Evolutionary conservation across 1,140 invertebrate species (phyloP).

Genomic region (Magallana gigas): DNA sequence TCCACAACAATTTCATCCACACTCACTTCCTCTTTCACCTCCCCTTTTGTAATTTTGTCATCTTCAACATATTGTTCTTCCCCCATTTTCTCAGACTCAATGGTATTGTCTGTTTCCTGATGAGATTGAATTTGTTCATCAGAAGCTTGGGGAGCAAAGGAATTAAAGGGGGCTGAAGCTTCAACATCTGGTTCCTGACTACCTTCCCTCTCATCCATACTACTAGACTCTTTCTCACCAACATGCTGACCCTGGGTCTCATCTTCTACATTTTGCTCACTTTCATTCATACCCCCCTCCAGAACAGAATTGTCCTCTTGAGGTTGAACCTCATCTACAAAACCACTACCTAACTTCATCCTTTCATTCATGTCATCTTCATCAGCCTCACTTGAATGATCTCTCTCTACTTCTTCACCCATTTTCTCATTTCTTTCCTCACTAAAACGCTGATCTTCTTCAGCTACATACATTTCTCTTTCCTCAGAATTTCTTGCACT

Average conservation of each 20-base stretch:
- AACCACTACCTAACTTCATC: neutral
- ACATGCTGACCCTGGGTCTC: neutral
- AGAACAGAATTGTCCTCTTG: conserved; percentile 4
- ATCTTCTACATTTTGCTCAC: neutral
- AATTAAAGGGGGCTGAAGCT: neutral
- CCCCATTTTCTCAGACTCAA: neutral
- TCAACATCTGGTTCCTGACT: neutral
- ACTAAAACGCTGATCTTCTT: conserved; percentile 19
- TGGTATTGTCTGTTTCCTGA: neutral
- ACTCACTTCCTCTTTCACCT: neutral
- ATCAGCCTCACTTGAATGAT: neutral
- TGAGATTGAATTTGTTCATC: neutral
- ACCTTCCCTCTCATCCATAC: neutral
- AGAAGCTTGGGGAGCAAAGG: neutral
- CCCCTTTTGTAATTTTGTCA: conserved; percentile 16
- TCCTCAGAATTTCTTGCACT: conserved; percentile 4
- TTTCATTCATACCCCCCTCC: neutral
- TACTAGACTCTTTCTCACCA: conserved; percentile 11
- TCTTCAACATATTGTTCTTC: conserved; percentile 1
- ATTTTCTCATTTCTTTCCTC: conserved; percentile 17
- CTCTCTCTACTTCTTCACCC: conserved; percentile 16
- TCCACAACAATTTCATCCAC: conserved; percentile 4
- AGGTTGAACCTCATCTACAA: neutral
- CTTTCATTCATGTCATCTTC: neutral
- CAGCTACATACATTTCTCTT: neutral